Evolutionary conservation across 2,113 vertebrate species (phyloP).

Genomic region (Neotragus moschatus): DNA sequence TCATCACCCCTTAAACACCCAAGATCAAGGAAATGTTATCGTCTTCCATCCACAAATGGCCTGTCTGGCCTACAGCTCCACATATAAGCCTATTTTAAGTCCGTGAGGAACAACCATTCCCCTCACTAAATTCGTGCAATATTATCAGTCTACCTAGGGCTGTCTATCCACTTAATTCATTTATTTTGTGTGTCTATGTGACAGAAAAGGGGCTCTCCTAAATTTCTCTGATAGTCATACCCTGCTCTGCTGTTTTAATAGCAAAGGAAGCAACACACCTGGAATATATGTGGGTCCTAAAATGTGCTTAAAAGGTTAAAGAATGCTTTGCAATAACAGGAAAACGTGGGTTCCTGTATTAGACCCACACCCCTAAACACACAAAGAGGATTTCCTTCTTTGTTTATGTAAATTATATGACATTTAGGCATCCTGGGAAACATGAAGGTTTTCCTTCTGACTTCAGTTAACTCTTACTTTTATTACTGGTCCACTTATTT

Average conservation of each 20-base stretch:
- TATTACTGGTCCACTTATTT: slow-evolving; percentile 11
- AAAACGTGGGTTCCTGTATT: slow-evolving; percentile 68
- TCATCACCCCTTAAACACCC: neutral
- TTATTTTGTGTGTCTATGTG: neutral
- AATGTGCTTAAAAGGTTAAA: slow-evolving; percentile 71
- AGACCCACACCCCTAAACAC: slow-evolving; percentile 55
- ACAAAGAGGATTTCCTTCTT: slow-evolving; percentile 68
- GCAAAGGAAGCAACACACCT: slow-evolving; percentile 46
- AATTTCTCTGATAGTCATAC: neutral
- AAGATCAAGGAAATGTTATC: neutral
- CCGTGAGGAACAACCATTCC: neutral
- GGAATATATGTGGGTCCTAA: slow-evolving; percentile 31
- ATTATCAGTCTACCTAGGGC: neutral
- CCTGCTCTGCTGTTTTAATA: neutral
- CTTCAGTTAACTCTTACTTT: slow-evolving; percentile 20
- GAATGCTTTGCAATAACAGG: slow-evolving; percentile 70
- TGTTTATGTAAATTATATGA: slow-evolving; percentile 62
- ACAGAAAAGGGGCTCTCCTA: neutral
- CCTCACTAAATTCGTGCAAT: neutral
- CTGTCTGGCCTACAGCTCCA: neutral
- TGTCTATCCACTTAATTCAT: neutral
- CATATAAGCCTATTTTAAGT: neutral
- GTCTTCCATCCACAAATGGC: neutral
- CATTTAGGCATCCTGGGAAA: slow-evolving; percentile 57
- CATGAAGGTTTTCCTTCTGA: slow-evolving; percentile 24